These are phyloP conservation scores for Nasonovia ribisnigri DNA, from an alignment of 2,888 invertebrate species.

Conservation along the genomic window DNA sequence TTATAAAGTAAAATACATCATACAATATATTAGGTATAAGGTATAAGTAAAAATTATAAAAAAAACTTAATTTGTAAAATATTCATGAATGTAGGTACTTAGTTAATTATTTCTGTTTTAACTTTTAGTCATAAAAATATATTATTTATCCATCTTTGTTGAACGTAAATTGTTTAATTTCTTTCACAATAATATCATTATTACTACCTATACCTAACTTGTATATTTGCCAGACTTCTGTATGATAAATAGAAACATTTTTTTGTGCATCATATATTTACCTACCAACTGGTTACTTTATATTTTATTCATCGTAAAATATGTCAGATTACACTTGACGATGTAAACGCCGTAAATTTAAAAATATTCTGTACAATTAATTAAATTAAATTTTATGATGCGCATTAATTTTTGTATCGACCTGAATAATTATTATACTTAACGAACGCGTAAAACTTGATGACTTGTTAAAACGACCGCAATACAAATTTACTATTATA, in stretches of 20 bases:
- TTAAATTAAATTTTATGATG: not conserved
- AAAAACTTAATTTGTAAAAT: not conserved
- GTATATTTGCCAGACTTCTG: not conserved
- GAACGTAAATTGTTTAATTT: not conserved
- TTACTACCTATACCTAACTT: not conserved
- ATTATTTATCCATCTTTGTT: not conserved
- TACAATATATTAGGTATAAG: not conserved
- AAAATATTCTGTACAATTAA: not conserved
- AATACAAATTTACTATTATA: constrained; percentile 19
- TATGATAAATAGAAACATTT: not conserved
- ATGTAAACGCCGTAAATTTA: not conserved
- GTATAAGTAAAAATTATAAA: not conserved
- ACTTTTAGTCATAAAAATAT: not conserved
- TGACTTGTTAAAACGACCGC: constrained; percentile 17
- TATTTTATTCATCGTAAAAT: not conserved
- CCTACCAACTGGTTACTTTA: not conserved
- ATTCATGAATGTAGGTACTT: not conserved
- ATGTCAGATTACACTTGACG: not conserved
- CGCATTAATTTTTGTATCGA: constrained; percentile 12
- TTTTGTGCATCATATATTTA: not conserved
- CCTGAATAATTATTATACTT: constrained; percentile 33
- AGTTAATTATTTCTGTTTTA: not conserved
- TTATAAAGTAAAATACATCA: not conserved
- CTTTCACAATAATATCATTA: not conserved
- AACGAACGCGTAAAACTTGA: constrained; percentile 38